Evolutionary conservation across 2,797 vertebrate species (phyloP), one percentile per base, ranked within the genome.

Genomic region (Liasis olivaceus): DNA sequence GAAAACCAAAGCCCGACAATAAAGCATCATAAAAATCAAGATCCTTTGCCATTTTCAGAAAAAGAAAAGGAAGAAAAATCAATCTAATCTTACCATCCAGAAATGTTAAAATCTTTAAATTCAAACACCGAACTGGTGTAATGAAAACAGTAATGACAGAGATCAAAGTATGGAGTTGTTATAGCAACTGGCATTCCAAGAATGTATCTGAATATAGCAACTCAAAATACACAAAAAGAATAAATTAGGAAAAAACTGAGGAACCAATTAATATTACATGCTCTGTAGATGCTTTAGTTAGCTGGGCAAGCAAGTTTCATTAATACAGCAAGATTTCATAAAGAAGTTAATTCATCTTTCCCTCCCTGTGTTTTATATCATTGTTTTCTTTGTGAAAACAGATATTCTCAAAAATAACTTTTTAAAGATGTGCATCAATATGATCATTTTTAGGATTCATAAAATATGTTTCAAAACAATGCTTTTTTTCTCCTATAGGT

Each of bases 111-210:
- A 88, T 26, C 84, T 60, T 62, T 72, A 90, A 90, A 90, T 42
- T 51, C 7, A 94, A 77, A n/a, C 22, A 81, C 88, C 89, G 93
- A 92, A 58, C 26, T 24, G 24, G 93, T 88, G 86, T 8, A 0
- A 87, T 2, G 0, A 93, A 95, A 96, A 66, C 26, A 91, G 6
- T 87, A 9, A 91, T 17, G 8, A 31, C 93, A 95, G 6, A 88
- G 1, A 91, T 93, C 54, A 96, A 95, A 92, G 87, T 89, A 93
- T 94, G 51, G 2, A 93, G 92, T 95, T 96, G 94, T 95, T 96
- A 95, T 96, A 92, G 91, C 51, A 97, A 95, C 93, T 90, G 66
- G 1, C n/a, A 95, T 94, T 91, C 56, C 2, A 0, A 93, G 8
- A 20, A 64, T 87, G 93, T 93, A 58, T 31, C 63, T 17, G 31